Evolutionary conservation across 2,113 vertebrate species (phyloP).

Genomic region (Cyanistes caeruleus): DNA sequence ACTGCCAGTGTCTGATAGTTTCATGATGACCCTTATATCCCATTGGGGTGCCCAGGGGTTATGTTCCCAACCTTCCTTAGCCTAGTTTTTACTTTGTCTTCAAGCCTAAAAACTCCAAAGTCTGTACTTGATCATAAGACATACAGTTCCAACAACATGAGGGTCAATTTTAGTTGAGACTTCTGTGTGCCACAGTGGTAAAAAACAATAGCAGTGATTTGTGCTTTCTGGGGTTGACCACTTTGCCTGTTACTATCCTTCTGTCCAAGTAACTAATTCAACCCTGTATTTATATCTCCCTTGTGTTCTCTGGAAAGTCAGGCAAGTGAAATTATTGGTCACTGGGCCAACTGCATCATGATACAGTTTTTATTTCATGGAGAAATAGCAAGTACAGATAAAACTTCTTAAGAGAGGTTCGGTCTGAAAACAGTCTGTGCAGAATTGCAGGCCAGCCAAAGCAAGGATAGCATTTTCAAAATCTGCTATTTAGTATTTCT

Average conservation of each 20-base stretch:
- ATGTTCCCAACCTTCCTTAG: background rate
- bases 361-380: background rate
- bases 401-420: background rate
- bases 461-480: background rate
- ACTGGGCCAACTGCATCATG: background rate
- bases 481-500: background rate
- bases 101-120: background rate
- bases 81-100: background rate
- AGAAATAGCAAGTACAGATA: background rate
- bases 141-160: background rate
- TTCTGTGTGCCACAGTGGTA: background rate
- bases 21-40: rapidly evolving
- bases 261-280: background rate
- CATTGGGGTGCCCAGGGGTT: background rate
- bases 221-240: background rate
- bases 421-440: background rate
- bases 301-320: background rate
- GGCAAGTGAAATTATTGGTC: background rate
- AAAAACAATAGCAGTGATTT: background rate
- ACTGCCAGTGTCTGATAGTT: background rate
- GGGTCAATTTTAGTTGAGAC: background rate
- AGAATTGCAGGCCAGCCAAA: background rate
- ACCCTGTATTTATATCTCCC: background rate
- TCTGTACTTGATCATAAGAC: background rate
- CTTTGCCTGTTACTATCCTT: background rate